Evolutionary conservation across 2,888 invertebrate genomes (phyloP).

Genomic region (Craniophora ligustri): DNA sequence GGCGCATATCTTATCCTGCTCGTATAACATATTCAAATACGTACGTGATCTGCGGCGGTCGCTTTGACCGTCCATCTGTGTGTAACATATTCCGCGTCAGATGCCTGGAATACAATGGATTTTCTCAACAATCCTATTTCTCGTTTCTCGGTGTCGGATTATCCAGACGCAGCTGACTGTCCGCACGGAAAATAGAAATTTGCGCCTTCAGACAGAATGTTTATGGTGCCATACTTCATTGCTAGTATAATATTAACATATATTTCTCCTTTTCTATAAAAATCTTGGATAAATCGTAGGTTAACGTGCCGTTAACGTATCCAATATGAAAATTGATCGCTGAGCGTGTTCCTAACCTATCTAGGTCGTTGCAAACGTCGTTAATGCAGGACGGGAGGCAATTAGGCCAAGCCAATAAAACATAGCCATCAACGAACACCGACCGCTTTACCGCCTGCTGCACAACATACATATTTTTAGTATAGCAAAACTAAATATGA

Average conservation of each 20-base stretch:
- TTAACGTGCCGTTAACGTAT: constrained; percentile 41
- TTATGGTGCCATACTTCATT: no score
- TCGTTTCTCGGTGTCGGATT: constrained; percentile 60
- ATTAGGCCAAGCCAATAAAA: constrained; percentile 84
- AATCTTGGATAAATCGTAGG: constrained; percentile 13
- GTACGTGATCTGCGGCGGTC: constrained; percentile 34
- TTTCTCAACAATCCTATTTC: constrained; percentile 62
- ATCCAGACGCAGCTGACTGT: constrained; percentile 74
- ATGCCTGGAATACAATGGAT: constrained; percentile 61
- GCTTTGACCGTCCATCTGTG: constrained; percentile 44
- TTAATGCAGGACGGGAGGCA: constrained; percentile 78
- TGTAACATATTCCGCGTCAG: constrained; percentile 56
- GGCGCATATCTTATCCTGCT: constrained; percentile 19
- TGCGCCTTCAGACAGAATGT: constrained; percentile 55
- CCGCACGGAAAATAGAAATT: constrained; percentile 78
- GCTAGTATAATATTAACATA: no score
- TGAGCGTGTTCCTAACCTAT: constrained; percentile 57
- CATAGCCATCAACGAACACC: constrained; percentile 71
- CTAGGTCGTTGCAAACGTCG: constrained; percentile 76
- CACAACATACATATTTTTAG: constrained; percentile 32
- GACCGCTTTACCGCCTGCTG: constrained; percentile 66
- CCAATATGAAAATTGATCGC: constrained; percentile 60
- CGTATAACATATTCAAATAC: constrained; percentile 38
- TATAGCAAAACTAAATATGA: constrained; percentile 6
- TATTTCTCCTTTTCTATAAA: no score